Evolutionary conservation across 2,888 invertebrate genomes (phyloP).

Genomic region (Drosophila eohydei): DNA sequence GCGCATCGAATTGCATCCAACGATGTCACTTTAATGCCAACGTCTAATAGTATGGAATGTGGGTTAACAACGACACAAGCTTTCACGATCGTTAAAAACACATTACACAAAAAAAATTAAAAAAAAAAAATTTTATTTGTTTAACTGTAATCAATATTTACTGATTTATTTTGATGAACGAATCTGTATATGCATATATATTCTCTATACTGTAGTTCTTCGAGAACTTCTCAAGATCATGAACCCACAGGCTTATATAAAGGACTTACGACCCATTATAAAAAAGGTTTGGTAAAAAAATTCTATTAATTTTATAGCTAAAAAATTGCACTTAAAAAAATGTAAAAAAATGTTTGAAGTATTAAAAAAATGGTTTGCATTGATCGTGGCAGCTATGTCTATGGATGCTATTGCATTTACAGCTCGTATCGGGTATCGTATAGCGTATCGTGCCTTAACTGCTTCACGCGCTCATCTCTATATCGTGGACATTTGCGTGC

Average conservation of each 20-base stretch:
- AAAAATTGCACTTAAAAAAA: neutral
- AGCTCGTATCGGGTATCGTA: neutral
- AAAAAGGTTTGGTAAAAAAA: too few relatives aligned
- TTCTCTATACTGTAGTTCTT: too few relatives aligned
- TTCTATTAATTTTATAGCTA: neutral
- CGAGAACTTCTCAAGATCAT: too few relatives aligned
- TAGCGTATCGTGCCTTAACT: constrained; percentile 2
- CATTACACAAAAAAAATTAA: neutral
- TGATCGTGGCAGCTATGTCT: neutral
- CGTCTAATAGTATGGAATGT: neutral
- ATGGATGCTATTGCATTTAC: too few relatives aligned
- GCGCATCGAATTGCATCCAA: neutral
- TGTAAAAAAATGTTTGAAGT: neutral
- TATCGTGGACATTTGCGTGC: constrained; percentile 32
- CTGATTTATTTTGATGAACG: too few relatives aligned
- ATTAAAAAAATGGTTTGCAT: neutral
- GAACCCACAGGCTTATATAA: too few relatives aligned
- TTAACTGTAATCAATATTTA: neutral
- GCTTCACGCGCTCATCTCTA: constrained; percentile 12
- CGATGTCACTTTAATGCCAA: neutral
- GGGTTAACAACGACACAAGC: neutral
- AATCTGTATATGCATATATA: too few relatives aligned
- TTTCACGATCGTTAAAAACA: neutral
- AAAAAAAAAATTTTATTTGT: neutral
- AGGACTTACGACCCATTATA: too few relatives aligned